Conservation (phyloP, 2,113 vertebrate genomes). For the Machaerirhynchus nigripectus region DNA sequence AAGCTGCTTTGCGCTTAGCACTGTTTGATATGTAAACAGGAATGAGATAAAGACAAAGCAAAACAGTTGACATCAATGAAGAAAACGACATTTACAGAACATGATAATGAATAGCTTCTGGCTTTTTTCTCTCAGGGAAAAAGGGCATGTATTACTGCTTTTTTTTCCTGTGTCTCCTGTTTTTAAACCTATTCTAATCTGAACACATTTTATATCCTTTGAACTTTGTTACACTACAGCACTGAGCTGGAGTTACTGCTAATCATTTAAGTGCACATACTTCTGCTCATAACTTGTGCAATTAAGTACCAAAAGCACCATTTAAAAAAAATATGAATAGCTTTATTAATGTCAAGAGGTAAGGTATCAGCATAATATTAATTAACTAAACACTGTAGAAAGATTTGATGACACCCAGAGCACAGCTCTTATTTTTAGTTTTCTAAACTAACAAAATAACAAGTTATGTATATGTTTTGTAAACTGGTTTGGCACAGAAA, state of each 20-base stretch:
- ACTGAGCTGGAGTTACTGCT: background rate
- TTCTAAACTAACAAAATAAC: slow-evolving; percentile 3
- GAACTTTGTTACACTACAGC: background rate
- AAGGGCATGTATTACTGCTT: background rate
- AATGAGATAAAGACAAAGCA: slow-evolving; percentile 45
- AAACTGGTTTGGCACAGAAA: background rate
- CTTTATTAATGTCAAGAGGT: background rate
- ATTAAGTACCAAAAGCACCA: background rate
- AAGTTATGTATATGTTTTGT: background rate
- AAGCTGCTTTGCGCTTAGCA: slow-evolving; percentile 8
- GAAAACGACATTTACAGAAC: background rate
- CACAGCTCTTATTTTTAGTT: slow-evolving; percentile 7
- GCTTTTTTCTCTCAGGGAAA: background rate
- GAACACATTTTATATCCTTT: background rate
- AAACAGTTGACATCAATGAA: slow-evolving; percentile 28
- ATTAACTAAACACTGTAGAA: background rate
- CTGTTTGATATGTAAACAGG: slow-evolving; percentile 54
- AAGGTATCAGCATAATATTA: background rate
- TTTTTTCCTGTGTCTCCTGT: background rate
- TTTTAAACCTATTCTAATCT: background rate
- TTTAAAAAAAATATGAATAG: background rate
- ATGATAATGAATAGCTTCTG: background rate
- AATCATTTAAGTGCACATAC: background rate
- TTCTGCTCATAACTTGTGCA: background rate
- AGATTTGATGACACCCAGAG: slow-evolving; percentile 1